These are phyloP conservation scores for Actinia equina DNA, from an alignment of 64 coral and sea anemone genomes.

Conservation along the genomic window DNA sequence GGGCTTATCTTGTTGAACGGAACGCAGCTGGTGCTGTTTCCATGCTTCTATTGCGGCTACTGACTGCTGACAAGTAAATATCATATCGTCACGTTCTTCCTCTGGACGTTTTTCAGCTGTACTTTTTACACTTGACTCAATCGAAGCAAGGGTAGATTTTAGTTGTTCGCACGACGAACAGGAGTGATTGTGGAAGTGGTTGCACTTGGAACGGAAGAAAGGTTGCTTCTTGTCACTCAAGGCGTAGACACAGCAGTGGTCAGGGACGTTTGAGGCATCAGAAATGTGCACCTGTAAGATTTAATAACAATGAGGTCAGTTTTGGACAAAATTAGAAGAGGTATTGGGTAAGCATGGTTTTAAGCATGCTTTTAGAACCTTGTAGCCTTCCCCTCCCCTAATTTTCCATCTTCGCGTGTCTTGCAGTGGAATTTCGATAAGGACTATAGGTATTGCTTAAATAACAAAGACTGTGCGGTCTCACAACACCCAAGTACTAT, in stretches of 20 bases:
- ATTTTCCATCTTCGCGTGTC: too few species aligned
- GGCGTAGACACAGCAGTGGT: not conserved
- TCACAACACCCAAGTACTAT: too few species aligned
- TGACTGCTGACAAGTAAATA: constrained; percentile 22
- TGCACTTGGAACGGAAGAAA: not conserved
- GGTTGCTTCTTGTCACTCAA: not conserved
- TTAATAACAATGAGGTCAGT: not conserved
- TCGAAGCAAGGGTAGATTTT: too few species aligned
- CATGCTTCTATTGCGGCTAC: constrained; percentile 14
- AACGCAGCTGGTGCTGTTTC: constrained; percentile 28
- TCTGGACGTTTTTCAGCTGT: too few species aligned
- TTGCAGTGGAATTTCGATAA: too few species aligned
- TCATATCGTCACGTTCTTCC: constrained; percentile 16
- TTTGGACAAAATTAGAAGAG: not conserved
- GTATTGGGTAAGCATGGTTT: too few species aligned
- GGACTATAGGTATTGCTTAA: too few species aligned
- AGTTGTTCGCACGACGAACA: not conserved
- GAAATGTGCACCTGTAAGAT: constrained; percentile 31
- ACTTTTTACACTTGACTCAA: too few species aligned
- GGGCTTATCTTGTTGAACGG: constrained; percentile 15
- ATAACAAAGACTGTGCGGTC: too few species aligned
- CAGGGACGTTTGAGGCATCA: constrained; percentile 15
- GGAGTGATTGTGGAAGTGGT: not conserved
- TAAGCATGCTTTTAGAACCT: too few species aligned
- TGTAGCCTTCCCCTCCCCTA: too few species aligned